Percentiles rank a stretch among this genome's conserved stretches.
Evolutionary conservation across 1,140 invertebrate species (phyloP).

Genomic region (Drosophila kohkoa): DNA sequence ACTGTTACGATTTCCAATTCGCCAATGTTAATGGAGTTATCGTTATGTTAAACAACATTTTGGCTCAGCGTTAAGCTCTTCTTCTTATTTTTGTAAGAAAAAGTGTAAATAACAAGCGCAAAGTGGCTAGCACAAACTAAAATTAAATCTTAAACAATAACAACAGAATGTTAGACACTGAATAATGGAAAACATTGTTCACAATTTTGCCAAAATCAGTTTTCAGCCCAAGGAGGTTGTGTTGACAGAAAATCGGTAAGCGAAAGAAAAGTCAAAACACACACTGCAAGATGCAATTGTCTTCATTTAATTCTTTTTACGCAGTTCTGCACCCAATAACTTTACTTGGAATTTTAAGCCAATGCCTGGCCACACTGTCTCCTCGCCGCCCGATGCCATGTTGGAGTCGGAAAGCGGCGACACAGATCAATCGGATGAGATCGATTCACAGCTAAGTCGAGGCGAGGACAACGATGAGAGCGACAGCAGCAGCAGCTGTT

Average conservation of each 20-base stretch:
- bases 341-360: constrained; percentile 51
- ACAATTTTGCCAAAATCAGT: constrained; percentile 68
- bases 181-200: constrained; percentile 73
- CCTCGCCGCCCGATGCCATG: constrained; percentile 55
- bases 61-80: constrained; percentile 20
- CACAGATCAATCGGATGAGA: constrained; percentile 58
- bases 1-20: neutral
- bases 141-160: constrained; percentile 10
- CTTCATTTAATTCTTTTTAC: neutral
- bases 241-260: constrained; percentile 61
- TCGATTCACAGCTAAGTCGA: constrained; percentile 54
- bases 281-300: neutral
- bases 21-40: neutral
- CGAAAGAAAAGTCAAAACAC: neutral
- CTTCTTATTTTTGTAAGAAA: constrained; percentile 27
- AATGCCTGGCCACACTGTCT: constrained; percentile 36
- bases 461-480: constrained; percentile 60
- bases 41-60: constrained; percentile 29
- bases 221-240: constrained; percentile 65
- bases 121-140: neutral
- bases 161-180: constrained; percentile 38
- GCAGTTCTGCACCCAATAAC: constrained; percentile 36
- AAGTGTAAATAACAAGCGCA: constrained; percentile 34
- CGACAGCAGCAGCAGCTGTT: constrained; percentile 45
- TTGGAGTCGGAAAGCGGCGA: constrained; percentile 46